These are phyloP conservation scores for Heterotis niloticus DNA, from an alignment of 2,113 vertebrate genomes.

Conservation along the genomic window DNA sequence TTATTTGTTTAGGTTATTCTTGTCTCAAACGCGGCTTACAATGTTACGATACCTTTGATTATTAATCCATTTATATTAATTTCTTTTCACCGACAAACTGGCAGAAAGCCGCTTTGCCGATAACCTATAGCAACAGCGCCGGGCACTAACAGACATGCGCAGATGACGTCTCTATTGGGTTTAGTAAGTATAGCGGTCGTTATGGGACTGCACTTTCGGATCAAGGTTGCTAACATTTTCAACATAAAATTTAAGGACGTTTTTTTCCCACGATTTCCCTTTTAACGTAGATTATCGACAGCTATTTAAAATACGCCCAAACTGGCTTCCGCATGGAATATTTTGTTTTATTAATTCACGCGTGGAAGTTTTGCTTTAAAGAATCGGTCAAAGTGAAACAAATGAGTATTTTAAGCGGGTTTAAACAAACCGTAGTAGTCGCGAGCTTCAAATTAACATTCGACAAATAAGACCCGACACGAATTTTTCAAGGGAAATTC, in stretches of 20 bases:
- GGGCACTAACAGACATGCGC: not conserved
- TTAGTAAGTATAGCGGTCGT: not conserved
- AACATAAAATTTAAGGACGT: too few species aligned
- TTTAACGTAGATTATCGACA: not conserved
- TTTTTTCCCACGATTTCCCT: too few species aligned
- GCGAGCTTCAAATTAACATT: constrained; percentile 18
- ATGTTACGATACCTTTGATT: too few species aligned
- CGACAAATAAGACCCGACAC: not conserved
- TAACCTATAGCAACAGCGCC: not conserved
- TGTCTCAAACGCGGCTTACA: too few species aligned
- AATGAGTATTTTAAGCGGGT: not conserved
- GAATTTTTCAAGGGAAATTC: not conserved
- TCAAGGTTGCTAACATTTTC: not conserved
- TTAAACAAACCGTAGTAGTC: constrained; percentile 3
- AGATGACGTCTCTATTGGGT: not conserved
- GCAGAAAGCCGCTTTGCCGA: not conserved
- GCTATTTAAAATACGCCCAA: not conserved
- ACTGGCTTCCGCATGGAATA: not conserved
- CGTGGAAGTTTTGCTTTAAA: not conserved
- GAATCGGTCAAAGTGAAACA: constrained; percentile 16
- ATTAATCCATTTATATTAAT: too few species aligned
- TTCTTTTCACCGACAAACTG: too few species aligned
- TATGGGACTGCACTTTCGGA: not conserved
- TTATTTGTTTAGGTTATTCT: too few species aligned
- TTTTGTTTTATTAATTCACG: not conserved